phyloP scores from a whole-genome alignment of 1,140 invertebrate species.

The Dufourea novaeangliae region DNA sequence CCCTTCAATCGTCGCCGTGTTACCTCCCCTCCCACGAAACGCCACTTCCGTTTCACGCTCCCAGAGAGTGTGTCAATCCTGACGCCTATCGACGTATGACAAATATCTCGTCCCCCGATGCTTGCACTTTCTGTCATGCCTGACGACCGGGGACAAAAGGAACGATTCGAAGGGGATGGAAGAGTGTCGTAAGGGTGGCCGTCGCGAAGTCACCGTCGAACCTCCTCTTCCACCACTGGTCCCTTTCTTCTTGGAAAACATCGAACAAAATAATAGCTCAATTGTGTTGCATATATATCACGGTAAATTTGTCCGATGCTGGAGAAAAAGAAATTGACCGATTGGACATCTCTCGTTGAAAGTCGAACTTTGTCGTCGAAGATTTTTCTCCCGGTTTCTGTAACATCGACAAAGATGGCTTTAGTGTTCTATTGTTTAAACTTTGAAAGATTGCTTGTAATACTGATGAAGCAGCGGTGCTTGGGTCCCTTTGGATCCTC shows the following conservation, averaged over 20 bases:
- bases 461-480: too few species aligned
- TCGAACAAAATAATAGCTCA: too few species aligned
- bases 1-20: conserved; percentile 57
- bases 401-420: too few species aligned
- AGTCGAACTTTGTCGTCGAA: too few species aligned
- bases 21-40: conserved; percentile 47
- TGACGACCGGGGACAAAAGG: conserved; percentile 65
- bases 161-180: conserved; percentile 13
- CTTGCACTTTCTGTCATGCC: conserved; percentile 57
- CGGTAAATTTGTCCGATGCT: too few species aligned
- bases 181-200: conserved; percentile 8
- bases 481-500: too few species aligned
- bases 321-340: too few species aligned
- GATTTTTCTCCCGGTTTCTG: too few species aligned
- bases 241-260: background rate
- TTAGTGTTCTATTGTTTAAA: too few species aligned
- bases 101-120: conserved; percentile 72
- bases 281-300: too few species aligned
- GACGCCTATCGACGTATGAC: conserved; percentile 80
- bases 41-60: conserved; percentile 75
- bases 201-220: conserved; percentile 19
- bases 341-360: background rate
- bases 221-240: background rate
- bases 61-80: conserved; percentile 76
- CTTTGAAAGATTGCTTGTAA: too few species aligned